A percentile compares a stretch with the other conserved stretches of the same genome.
These are phyloP conservation scores for Corticium candelabrum DNA, from an alignment of 37 sponge, comb jelly and placozoan genomes.

Conservation along the genomic window DNA sequence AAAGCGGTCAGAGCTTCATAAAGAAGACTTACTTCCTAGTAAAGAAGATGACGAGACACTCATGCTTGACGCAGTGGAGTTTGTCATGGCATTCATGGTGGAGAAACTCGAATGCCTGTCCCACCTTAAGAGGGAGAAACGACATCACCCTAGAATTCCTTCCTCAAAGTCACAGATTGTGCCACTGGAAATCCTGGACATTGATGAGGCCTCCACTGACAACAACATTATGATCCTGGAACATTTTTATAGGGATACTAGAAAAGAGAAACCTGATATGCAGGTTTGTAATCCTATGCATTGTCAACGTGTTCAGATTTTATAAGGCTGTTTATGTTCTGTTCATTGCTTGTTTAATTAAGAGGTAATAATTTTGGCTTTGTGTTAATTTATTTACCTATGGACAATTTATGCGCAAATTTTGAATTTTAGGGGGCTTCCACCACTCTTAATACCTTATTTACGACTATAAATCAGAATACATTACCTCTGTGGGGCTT, in stretches of 20 bases:
- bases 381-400: too few species aligned
- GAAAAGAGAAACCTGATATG: too few species aligned
- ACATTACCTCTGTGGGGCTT: too few species aligned
- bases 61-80: not conserved
- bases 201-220: constrained; percentile 14
- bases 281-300: too few species aligned
- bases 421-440: too few species aligned
- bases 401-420: too few species aligned
- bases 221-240: constrained; percentile 17
- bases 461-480: too few species aligned
- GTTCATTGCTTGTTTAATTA: not conserved
- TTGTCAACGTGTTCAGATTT: constrained; percentile 2
- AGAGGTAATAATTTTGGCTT: not conserved
- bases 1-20: too few species aligned
- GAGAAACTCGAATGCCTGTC: not conserved
- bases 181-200: constrained; percentile 27
- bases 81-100: constrained; percentile 16
- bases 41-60: not conserved
- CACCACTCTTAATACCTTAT: too few species aligned
- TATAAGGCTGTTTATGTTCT: not conserved
- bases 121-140: not conserved
- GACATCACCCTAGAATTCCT: not conserved
- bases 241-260: constrained; percentile 7
- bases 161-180: not conserved
- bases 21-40: constrained; percentile 8